These are phyloP conservation scores for Physocephala rufipes DNA, from an alignment of 2,888 invertebrate species.

Conservation along the genomic window DNA sequence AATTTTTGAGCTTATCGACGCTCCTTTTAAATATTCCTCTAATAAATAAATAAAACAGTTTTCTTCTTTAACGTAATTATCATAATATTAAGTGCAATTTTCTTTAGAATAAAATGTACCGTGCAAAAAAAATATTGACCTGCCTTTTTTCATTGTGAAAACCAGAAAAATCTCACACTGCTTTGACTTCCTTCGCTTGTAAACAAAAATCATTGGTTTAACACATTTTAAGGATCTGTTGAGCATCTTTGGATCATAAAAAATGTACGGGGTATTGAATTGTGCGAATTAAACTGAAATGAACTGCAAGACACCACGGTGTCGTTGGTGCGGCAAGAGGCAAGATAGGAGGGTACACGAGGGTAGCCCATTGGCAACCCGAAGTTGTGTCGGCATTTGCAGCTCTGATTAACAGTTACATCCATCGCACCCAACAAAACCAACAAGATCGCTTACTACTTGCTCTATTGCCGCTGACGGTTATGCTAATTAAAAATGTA, in stretches of 20 bases:
- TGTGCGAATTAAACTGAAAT: not conserved
- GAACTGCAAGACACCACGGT: not conserved
- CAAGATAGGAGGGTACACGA: not conserved
- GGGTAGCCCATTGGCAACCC: no score
- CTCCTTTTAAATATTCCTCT: no score
- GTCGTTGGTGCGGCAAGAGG: not conserved
- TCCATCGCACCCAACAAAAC: conserved; percentile 1
- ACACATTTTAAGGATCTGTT: conserved; percentile 35
- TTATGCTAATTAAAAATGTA: conserved; percentile 36
- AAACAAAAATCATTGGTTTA: conserved; percentile 7
- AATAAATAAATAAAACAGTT: no score
- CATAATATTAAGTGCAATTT: no score
- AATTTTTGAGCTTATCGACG: no score
- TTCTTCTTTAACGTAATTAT: no score
- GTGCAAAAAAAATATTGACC: no score
- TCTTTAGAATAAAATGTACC: no score
- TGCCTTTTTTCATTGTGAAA: not conserved
- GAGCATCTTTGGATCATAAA: conserved; percentile 30
- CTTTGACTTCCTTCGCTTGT: not conserved
- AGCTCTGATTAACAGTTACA: conserved; percentile 28
- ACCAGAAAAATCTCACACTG: conserved; percentile 24
- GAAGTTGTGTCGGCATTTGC: not conserved
- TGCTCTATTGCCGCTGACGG: conserved; percentile 1
- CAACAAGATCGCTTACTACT: no score
- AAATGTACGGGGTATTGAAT: not conserved